Percentiles rank a stretch among this genome's conserved stretches.
These are phyloP conservation scores for Nesogale talazaci DNA, from an alignment of 2,113 vertebrate genomes.

Conservation along the genomic window DNA sequence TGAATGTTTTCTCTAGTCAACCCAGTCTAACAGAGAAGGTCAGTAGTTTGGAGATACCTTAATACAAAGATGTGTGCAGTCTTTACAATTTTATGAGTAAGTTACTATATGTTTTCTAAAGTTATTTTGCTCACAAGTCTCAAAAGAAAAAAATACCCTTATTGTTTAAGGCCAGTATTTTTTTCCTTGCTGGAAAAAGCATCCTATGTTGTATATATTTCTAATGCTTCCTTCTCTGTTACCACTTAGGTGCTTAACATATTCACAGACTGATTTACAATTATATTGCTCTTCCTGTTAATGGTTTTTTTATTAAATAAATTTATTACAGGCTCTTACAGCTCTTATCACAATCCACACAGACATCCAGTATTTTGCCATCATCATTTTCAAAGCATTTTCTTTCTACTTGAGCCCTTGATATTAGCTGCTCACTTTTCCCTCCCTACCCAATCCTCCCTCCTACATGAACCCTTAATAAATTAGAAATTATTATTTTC, in stretches of 20 bases:
- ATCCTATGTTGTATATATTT: not conserved
- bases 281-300: not conserved
- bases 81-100: not conserved
- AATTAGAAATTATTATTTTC: too few species aligned
- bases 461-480: too few species aligned
- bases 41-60: not conserved
- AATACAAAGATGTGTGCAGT: not conserved
- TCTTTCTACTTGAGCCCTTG: too few species aligned
- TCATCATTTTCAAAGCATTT: too few species aligned
- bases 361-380: too few species aligned
- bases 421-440: too few species aligned
- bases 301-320: not conserved
- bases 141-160: not conserved
- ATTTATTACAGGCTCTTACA: too few species aligned
- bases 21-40: too few species aligned
- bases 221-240: not conserved
- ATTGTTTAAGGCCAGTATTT: constrained; percentile 10
- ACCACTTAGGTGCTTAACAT: not conserved
- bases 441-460: too few species aligned
- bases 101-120: not conserved
- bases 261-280: not conserved
- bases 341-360: too few species aligned
- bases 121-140: not conserved
- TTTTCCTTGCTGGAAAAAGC: not conserved
- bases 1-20: too few species aligned